Base-by-base conservation (phyloP, 2,113 vertebrate species). In the Helogale parvula region DNA sequence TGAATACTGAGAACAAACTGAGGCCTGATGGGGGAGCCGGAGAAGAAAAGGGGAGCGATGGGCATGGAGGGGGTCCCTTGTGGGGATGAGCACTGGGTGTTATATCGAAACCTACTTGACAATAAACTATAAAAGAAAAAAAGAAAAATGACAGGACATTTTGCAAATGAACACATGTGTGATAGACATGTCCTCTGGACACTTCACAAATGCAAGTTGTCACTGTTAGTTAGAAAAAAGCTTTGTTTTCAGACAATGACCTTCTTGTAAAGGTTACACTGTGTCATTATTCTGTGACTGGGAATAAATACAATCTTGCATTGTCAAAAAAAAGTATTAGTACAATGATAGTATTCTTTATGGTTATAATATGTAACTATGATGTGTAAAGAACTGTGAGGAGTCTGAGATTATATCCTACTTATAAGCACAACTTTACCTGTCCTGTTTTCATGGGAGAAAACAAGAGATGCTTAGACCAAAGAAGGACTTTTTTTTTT, bases 231-330 rank as follows among this genome's bases (percentile, higher is more conserved):
- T 47, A 47, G 45, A 47, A 96, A 96, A 92, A 33, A 35, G 54
- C 93, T 97, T 94, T 97, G 93, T 94, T 92, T 77, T 63, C 72
- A 93, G n/a, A 97, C 95, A 98, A 97, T 80, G 93, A 79, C 27
- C 50, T 79, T 91, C 57, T 96, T 98, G 76, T 98, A 47, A 79
- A 89, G 23, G 60, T 80, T 89, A 97, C 82, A 97, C 35, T 97
- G 85, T 25, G 57, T 93, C 52, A 85, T 97, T 98, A 96, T 98
- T 92, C 60, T 77, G 3, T 68, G n/a, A 76, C 71, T 90, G 29
- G 35, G 72, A 97, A 94, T 76, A 92, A 96, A 92, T 33, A 96
- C 66, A 94, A 81, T 92, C 31, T 94, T 88, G 17, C 16, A 80
- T 33, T 97, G 80, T 79, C 88, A 63, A 47, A 47, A 47, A 47